A percentile compares a stretch with the other conserved stretches of the same genome.
Conservation (phyloP, 2,797 vertebrate species). For the Falco concolor region DNA sequence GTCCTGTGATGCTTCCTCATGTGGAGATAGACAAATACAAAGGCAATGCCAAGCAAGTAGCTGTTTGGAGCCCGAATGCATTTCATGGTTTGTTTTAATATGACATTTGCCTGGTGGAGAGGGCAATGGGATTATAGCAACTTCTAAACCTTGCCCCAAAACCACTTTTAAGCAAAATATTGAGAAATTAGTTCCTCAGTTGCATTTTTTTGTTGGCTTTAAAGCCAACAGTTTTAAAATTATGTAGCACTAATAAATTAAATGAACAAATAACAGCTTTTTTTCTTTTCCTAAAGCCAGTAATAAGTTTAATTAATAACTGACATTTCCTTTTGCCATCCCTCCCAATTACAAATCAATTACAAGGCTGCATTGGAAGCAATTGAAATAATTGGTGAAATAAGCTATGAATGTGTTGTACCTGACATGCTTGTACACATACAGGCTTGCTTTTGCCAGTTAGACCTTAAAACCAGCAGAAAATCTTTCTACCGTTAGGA, state of each 20-base stretch:
- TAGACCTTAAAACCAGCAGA: not conserved
- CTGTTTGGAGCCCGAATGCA: not conserved
- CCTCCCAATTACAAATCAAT: not conserved
- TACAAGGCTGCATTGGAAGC: not conserved
- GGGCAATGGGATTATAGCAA: not conserved
- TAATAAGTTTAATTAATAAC: not conserved
- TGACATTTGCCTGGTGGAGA: not conserved
- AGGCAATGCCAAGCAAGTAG: not conserved
- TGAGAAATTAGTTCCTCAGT: not conserved
- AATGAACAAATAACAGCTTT: not conserved
- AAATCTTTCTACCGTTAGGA: not conserved
- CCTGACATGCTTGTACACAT: not conserved
- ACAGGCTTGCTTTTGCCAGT: not conserved
- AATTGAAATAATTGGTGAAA: not conserved
- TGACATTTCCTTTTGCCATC: not conserved
- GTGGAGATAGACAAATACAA: not conserved
- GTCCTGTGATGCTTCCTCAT: not conserved
- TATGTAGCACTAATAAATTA: not conserved
- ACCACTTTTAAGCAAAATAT: not conserved
- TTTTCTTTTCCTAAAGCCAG: not conserved
- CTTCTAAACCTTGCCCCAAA: not conserved
- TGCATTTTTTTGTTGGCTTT: not conserved
- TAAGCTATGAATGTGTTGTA: not conserved
- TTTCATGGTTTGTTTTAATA: not conserved
- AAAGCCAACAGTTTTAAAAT: not conserved